Evolutionary conservation across 1,140 invertebrate genomes (phyloP).

Genomic region (Protaetia brevitarsis): DNA sequence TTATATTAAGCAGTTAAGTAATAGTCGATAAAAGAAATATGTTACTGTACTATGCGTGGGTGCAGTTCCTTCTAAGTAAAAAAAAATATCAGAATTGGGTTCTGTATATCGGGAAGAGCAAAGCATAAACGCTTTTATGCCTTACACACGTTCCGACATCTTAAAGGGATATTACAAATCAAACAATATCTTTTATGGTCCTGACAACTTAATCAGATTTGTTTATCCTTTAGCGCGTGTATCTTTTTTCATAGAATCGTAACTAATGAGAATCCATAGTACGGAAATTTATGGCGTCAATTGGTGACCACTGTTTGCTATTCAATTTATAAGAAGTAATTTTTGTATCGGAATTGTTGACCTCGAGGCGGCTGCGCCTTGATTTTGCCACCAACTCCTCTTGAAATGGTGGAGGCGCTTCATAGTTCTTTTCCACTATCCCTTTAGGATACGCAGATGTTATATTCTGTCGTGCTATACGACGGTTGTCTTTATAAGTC

Average conservation of each 20-base stretch:
- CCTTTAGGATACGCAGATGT: conserved; percentile 5
- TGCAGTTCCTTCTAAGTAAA: no score
- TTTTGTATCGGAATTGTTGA: conserved; percentile 30
- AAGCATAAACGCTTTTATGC: neutral
- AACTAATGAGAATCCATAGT: neutral
- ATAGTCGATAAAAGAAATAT: no score
- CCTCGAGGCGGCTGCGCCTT: conserved; percentile 31
- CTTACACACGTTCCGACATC: neutral
- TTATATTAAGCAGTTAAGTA: no score
- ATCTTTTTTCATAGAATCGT: neutral
- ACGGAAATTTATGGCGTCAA: conserved; percentile 38
- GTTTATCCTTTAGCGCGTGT: neutral
- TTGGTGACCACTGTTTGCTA: conserved; percentile 37
- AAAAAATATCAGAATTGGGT: no score
- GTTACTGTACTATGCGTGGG: no score
- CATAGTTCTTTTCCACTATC: conserved; percentile 29
- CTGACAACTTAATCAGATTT: neutral
- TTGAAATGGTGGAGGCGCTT: conserved; percentile 31
- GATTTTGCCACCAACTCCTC: conserved; percentile 24
- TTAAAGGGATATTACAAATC: neutral
- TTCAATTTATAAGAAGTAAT: conserved; percentile 37
- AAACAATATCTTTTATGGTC: neutral
- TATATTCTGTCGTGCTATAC: neutral
- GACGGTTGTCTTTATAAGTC: neutral
- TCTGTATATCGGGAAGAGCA: neutral